These are phyloP conservation scores for Nasonovia ribisnigri DNA, from an alignment of 2,888 invertebrate species.

Conservation along the genomic window DNA sequence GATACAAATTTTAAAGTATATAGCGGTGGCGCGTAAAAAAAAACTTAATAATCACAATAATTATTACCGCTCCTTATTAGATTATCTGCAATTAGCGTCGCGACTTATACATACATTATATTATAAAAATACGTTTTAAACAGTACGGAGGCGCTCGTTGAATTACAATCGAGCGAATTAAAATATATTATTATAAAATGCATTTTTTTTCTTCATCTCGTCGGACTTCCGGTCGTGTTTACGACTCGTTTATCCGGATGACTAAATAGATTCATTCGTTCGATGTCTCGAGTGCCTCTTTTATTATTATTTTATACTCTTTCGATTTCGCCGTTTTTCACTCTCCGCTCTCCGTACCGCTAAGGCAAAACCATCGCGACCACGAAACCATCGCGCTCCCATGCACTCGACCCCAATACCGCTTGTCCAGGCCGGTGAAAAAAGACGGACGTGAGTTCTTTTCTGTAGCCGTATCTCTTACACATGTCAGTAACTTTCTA, in stretches of 20 bases:
- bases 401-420: conserved; percentile 12
- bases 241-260: conserved; percentile 41
- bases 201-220: background rate
- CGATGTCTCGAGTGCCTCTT: conserved; percentile 20
- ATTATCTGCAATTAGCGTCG: conserved; percentile 31
- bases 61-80: background rate
- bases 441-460: background rate
- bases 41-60: background rate
- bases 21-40: background rate
- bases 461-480: background rate
- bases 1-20: background rate
- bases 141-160: background rate
- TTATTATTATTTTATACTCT: background rate
- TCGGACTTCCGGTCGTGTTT: conserved; percentile 41
- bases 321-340: background rate
- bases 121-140: background rate
- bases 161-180: conserved; percentile 7
- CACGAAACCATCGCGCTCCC: background rate
- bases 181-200: background rate
- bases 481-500: background rate
- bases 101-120: background rate
- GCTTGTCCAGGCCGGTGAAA: background rate
- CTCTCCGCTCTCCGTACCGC: background rate
- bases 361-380: background rate
- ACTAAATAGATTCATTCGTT: conserved; percentile 45